Percentiles rank a stretch among this genome's conserved stretches.
phyloP scores from a whole-genome alignment of 2,113 vertebrate species.

The Pimephales promelas region DNA sequence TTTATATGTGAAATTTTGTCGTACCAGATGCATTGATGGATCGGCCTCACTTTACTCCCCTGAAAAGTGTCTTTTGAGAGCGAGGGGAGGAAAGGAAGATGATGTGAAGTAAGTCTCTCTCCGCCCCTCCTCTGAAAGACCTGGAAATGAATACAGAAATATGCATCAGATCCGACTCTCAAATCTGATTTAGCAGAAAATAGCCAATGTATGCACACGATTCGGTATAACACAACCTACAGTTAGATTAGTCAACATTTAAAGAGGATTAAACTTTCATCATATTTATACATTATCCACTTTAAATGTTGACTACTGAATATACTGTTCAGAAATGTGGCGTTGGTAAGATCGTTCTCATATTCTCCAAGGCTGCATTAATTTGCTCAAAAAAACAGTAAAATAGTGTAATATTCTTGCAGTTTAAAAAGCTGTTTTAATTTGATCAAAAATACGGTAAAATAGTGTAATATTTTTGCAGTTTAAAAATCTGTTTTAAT shows the following conservation, averaged over 20 bases:
- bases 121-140: constrained; percentile 7
- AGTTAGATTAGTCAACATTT: background rate
- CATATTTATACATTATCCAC: too few species aligned
- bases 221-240: background rate
- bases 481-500: background rate
- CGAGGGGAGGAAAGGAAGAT: constrained; percentile 72
- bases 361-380: background rate
- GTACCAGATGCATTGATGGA: constrained; percentile 77
- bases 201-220: background rate
- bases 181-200: background rate
- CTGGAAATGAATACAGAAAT: background rate
- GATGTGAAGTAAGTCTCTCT: constrained; percentile 78
- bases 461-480: background rate
- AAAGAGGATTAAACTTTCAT: too few species aligned
- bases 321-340: background rate
- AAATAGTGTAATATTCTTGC: background rate
- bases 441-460: background rate
- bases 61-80: constrained; percentile 73
- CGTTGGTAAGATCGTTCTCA: background rate
- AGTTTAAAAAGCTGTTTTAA: background rate
- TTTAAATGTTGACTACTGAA: too few species aligned
- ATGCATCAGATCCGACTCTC: background rate
- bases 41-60: constrained; percentile 73
- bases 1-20: constrained; percentile 71
- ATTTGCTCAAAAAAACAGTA: background rate